Conservation (phyloP, 2,113 vertebrate species). For the Leptodactylus fuscus region DNA sequence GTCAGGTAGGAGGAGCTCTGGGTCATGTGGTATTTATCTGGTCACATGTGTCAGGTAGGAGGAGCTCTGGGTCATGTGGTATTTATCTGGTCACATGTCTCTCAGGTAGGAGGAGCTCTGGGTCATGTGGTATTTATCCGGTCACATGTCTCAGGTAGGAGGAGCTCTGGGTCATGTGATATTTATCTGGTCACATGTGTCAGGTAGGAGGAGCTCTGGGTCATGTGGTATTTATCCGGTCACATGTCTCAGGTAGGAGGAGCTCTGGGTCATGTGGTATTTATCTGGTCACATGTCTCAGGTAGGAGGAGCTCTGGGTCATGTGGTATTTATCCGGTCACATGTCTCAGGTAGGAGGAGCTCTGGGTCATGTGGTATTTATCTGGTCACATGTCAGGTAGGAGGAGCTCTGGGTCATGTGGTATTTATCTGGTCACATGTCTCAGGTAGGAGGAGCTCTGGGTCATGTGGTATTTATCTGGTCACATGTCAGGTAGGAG, state of each 20-base stretch:
- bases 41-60: slow-evolving; percentile 94
- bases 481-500: background rate
- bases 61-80: slow-evolving; percentile 76
- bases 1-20: background rate
- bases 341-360: slow-evolving; percentile 87
- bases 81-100: too few relatives aligned
- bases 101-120: background rate
- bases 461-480: slow-evolving; percentile 86
- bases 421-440: slow-evolving; percentile 89
- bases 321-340: slow-evolving; percentile 82
- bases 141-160: slow-evolving; percentile 94
- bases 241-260: slow-evolving; percentile 91
- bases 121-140: slow-evolving; percentile 72
- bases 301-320: background rate
- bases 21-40: slow-evolving; percentile 72
- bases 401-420: background rate
- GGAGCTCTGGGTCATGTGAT: slow-evolving; percentile 76
- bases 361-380: slow-evolving; percentile 81
- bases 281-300: too few relatives aligned
- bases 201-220: background rate
- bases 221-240: slow-evolving; percentile 76
- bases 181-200: too few relatives aligned
- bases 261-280: slow-evolving; percentile 79
- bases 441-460: slow-evolving; percentile 80
- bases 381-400: too few relatives aligned